Conservation (phyloP, 2,113 vertebrate species). For the Rhea pennata region DNA sequence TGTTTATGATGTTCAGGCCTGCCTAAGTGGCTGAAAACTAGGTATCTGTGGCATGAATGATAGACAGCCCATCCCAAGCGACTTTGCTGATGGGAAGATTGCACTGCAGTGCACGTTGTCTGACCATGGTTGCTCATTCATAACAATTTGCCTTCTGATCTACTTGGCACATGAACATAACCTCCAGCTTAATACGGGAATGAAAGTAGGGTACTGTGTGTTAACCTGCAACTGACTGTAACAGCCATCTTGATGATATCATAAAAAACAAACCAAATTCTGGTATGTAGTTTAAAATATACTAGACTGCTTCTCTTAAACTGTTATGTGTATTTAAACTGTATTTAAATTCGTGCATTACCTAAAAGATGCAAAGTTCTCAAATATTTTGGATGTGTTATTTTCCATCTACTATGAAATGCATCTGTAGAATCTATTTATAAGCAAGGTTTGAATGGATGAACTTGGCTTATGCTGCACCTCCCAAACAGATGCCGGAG, state of each 20-base stretch:
- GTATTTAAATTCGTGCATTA: slow-evolving; percentile 12
- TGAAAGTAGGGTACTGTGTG: neutral
- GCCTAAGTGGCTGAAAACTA: neutral
- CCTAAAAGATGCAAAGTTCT: slow-evolving; percentile 28
- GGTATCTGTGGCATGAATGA: neutral
- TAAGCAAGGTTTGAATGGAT: neutral
- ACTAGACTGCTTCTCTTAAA: neutral
- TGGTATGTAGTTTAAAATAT: neutral
- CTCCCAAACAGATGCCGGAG: slow-evolving; percentile 34
- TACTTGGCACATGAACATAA: neutral
- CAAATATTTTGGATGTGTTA: neutral
- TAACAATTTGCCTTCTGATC: neutral
- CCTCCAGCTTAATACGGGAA: neutral
- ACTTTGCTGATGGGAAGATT: neutral
- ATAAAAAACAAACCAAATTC: neutral
- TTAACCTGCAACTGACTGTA: neutral
- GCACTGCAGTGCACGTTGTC: neutral
- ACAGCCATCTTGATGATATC: neutral
- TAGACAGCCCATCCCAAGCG: rapidly evolving
- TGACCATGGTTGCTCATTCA: neutral
- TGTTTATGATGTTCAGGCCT: neutral
- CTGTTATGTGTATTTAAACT: neutral
- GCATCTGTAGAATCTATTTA: slow-evolving; percentile 28
- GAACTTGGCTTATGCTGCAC: slow-evolving; percentile 42
- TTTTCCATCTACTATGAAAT: neutral